Conservation (phyloP, 2,888 invertebrate genomes). For the Pycnomerus fuliginosus region DNA sequence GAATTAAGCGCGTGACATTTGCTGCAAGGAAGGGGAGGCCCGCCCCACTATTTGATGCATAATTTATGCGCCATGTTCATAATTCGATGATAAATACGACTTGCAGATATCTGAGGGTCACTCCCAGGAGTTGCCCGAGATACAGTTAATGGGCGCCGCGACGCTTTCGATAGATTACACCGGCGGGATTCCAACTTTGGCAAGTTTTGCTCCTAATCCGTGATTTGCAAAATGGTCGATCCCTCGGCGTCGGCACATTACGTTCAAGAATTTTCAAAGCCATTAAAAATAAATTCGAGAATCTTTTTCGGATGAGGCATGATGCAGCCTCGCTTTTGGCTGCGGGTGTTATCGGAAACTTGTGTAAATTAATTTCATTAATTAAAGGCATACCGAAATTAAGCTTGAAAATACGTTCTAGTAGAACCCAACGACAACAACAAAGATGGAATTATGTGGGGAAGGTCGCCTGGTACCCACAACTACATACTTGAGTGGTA, state of each 20-base stretch:
- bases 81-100: slow-evolving; percentile 50
- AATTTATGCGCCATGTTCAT: slow-evolving; percentile 29
- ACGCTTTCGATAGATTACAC: slow-evolving; percentile 51
- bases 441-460: not conserved
- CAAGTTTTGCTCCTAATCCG: slow-evolving; percentile 49
- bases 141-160: slow-evolving; percentile 48
- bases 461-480: not conserved
- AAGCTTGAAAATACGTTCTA: slow-evolving; percentile 1
- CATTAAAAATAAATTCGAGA: not conserved
- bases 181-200: slow-evolving; percentile 49
- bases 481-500: slow-evolving; percentile 15
- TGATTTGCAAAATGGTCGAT: slow-evolving; percentile 47
- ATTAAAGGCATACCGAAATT: slow-evolving; percentile 41
- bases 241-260: slow-evolving; percentile 33
- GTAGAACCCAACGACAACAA: not conserved
- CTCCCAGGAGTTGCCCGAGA: slow-evolving; percentile 39
- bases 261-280: slow-evolving; percentile 12
- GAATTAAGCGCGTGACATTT: slow-evolving; percentile 27
- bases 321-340: slow-evolving; percentile 26
- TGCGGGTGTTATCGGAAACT: slow-evolving; percentile 39
- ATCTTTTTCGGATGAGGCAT: not conserved
- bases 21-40: no score
- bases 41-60: slow-evolving; percentile 16
- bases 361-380: slow-evolving; percentile 43
- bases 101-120: slow-evolving; percentile 44